A percentile compares a stretch with the other conserved stretches of the same genome.
Conservation (phyloP, 2,113 vertebrate genomes). For the Odobenus rosmarus region DNA sequence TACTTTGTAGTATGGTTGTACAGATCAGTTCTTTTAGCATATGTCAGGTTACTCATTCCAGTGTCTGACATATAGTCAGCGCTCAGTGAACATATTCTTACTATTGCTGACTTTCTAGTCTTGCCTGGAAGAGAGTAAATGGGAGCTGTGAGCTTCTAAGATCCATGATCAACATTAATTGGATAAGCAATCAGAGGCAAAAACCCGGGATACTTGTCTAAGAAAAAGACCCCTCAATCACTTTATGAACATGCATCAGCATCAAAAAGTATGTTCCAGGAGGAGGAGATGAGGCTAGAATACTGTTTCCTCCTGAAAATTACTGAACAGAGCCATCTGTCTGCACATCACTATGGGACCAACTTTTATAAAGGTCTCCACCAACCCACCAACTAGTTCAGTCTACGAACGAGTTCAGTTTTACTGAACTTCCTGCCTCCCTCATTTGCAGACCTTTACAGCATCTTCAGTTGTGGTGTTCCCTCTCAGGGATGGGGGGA, state of each 20-base stretch:
- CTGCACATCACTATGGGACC: background rate
- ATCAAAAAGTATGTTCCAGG: background rate
- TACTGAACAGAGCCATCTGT: background rate
- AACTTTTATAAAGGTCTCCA: background rate
- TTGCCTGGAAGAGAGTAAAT: background rate
- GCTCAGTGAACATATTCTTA: background rate
- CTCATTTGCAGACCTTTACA: background rate
- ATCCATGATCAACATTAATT: background rate
- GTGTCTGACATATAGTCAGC: fast-evolving
- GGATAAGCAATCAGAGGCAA: background rate
- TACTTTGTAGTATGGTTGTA: background rate
- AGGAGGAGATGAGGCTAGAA: background rate
- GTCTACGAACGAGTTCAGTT: background rate
- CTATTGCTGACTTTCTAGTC: background rate
- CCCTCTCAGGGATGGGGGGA: background rate
- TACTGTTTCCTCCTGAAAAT: background rate
- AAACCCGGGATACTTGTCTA: background rate
- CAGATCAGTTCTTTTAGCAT: background rate
- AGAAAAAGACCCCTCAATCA: background rate
- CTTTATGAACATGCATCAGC: background rate
- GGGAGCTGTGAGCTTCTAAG: background rate
- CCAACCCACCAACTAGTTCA: no score
- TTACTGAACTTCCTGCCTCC: background rate
- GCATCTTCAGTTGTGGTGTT: background rate
- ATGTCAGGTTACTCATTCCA: background rate